Conservation (phyloP, 2,113 vertebrate genomes). For the Sprattus sprattus region DNA sequence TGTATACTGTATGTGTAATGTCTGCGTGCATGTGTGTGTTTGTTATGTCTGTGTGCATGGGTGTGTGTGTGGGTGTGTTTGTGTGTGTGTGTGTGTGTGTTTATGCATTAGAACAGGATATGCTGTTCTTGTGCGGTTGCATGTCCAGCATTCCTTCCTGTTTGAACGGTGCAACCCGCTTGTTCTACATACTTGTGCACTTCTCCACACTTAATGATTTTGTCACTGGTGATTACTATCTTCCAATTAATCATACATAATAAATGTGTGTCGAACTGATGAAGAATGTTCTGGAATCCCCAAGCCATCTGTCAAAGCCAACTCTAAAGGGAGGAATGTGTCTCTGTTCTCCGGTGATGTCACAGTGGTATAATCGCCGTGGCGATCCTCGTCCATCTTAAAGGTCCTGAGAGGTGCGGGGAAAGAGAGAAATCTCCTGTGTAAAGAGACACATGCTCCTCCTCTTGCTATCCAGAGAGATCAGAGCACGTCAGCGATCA, state of each 20-base stretch:
- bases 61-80: background rate
- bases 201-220: conserved; percentile 18
- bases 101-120: background rate
- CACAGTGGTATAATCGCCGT: conserved; percentile 35
- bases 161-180: background rate
- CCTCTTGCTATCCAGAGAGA: background rate
- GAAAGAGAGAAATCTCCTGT: conserved; percentile 12
- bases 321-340: conserved; percentile 59
- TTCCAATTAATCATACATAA: conserved; percentile 32
- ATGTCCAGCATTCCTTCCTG: background rate
- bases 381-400: conserved; percentile 23
- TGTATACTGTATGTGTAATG: background rate
- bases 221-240: conserved; percentile 20
- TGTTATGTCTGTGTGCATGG: background rate
- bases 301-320: conserved; percentile 37
- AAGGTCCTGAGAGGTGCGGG: background rate
- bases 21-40: background rate
- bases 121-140: background rate
- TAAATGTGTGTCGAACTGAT: conserved; percentile 1
- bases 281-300: conserved; percentile 2
- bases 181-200: background rate
- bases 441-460: conserved; percentile 2
- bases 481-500: background rate
- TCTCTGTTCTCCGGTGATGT: conserved; percentile 65
- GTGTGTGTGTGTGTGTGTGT: background rate